phyloP scores from a whole-genome alignment of 2,113 vertebrate species.

The Tachysurus vachellii region DNA sequence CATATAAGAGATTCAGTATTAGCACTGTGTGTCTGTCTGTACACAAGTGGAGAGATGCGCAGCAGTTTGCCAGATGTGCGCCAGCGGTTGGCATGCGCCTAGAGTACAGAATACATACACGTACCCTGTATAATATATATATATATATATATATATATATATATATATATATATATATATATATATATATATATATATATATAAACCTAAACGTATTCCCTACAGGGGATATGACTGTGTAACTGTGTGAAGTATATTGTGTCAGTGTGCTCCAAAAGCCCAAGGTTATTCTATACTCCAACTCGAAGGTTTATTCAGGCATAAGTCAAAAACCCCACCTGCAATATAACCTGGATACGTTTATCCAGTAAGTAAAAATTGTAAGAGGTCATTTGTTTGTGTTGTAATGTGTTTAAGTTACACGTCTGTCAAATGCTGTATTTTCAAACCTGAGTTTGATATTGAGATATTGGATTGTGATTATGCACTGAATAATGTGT shows the following conservation, averaged over 20 bases:
- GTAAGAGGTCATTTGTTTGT: neutral
- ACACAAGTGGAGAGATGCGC: neutral
- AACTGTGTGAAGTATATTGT: neutral
- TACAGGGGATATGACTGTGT: neutral
- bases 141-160: neutral
- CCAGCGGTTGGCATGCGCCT: neutral
- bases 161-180: no score
- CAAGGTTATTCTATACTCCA: neutral
- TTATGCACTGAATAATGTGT: no score
- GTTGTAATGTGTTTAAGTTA: neutral
- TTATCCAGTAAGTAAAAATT: neutral
- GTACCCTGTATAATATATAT: neutral
- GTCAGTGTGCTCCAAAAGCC: neutral
- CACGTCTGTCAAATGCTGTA: neutral
- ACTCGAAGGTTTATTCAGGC: neutral
- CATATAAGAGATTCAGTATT: neutral
- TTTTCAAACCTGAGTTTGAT: neutral
- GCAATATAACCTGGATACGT: neutral
- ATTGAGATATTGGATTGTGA: neutral
- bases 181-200: no score
- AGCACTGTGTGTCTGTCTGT: neutral
- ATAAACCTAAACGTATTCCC: no score
- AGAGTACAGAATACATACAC: neutral
- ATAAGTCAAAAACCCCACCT: neutral
- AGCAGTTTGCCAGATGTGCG: slow-evolving; percentile 18